These are phyloP conservation scores for Danio aesculapii DNA, from an alignment of 2,797 vertebrate species.

Conservation along the genomic window DNA sequence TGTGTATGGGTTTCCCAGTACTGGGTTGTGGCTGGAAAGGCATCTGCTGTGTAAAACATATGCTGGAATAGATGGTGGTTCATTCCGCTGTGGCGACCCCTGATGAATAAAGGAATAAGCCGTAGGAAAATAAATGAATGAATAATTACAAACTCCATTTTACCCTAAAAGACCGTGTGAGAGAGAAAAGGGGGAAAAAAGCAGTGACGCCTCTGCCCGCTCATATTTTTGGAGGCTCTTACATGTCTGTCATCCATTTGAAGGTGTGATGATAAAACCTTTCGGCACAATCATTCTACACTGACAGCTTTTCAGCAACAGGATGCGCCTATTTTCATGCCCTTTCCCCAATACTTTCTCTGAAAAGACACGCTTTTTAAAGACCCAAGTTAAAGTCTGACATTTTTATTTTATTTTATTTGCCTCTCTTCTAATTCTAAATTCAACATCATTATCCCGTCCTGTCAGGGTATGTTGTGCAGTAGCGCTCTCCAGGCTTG, in stretches of 20 bases:
- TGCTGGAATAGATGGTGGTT: no score
- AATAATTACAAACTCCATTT: no score
- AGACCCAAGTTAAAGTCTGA: not conserved
- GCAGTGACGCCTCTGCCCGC: no score
- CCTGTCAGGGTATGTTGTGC: not conserved
- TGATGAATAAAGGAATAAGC: no score
- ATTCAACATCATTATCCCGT: constrained; percentile 4
- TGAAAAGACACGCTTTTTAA: constrained; percentile 5
- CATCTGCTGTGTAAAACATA: no score
- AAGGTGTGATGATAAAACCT: not conserved
- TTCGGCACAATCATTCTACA: not conserved
- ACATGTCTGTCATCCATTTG: not conserved
- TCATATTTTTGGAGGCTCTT: not conserved
- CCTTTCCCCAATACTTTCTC: not conserved
- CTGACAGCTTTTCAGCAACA: not conserved
- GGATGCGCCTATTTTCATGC: not conserved
- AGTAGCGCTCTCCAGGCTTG: constrained; percentile 5
- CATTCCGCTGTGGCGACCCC: no score
- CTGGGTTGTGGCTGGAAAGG: no score
- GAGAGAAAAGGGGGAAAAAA: no score
- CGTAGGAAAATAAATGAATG: no score
- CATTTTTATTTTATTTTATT: not conserved
- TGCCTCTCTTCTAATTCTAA: not conserved
- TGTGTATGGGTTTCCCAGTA: no score
- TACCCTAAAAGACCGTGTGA: no score